These are phyloP conservation scores for Helicoverpa armigera DNA, from an alignment of 1,140 invertebrate species.

Conservation along the genomic window DNA sequence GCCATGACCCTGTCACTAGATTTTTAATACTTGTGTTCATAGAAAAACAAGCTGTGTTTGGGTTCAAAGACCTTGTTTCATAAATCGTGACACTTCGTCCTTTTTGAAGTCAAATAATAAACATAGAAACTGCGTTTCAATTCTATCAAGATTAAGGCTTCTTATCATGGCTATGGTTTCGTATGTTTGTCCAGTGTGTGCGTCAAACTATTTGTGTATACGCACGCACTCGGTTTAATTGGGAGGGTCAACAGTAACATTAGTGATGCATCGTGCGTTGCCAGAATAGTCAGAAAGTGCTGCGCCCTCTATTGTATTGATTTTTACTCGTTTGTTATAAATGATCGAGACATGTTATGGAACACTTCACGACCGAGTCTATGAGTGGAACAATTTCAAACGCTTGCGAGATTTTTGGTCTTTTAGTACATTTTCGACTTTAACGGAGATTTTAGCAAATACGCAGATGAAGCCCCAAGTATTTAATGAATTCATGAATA, in stretches of 20 bases:
- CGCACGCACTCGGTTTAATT: slow-evolving; percentile 29
- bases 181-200: slow-evolving; percentile 12
- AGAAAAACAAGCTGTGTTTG: too few species aligned
- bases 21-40: too few species aligned
- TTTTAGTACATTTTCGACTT: background rate
- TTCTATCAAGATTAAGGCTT: slow-evolving; percentile 18
- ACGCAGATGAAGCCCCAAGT: background rate
- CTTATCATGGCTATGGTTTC: slow-evolving; percentile 9
- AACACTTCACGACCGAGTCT: background rate
- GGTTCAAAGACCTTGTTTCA: too few species aligned
- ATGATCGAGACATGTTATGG: background rate
- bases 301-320: slow-evolving; percentile 29
- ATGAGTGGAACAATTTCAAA: background rate
- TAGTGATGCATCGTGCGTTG: slow-evolving; percentile 41
- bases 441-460: background rate
- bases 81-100: too few species aligned
- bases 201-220: slow-evolving; percentile 8
- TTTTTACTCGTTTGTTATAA: slow-evolving; percentile 15
- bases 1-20: too few species aligned
- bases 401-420: background rate
- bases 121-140: too few species aligned
- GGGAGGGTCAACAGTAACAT: slow-evolving; percentile 39
- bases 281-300: slow-evolving; percentile 26
- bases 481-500: slow-evolving; percentile 11
- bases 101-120: too few species aligned